Evolutionary conservation across 2,113 vertebrate genomes (phyloP), one percentile per base, ranked within the genome.

Genomic region (Rhea pennata): DNA sequence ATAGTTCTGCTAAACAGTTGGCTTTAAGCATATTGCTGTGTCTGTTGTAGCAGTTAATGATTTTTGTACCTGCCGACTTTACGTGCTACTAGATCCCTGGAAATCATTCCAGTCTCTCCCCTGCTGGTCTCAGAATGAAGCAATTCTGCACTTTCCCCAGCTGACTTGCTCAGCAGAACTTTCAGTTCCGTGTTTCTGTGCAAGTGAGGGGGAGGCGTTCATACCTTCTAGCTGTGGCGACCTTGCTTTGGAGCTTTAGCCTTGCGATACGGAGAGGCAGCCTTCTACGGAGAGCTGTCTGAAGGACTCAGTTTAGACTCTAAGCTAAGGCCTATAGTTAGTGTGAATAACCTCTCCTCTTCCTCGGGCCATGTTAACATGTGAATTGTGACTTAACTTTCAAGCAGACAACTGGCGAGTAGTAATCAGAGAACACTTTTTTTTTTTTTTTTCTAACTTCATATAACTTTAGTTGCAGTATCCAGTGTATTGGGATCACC

Each of bases 401-500:
- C 2, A 22, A 46, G 62, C 9, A 2, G 27, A 17, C 51, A 65
- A 75, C 33, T n/a, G 65, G 17, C 3, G 23, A 36, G n/a, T 31
- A 11, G 33, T 54, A 61, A 39, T 31, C 62, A 5, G 61, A 82
- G 50, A 20, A 9, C 0, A 1, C 26, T 71, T 36, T 36, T 36
- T 71, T 90, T 71, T 36, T 36, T 36, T 71, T 90, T 74, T 69
- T 69, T 48, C 65, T 90, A 70, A 90, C 15, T 84, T 64, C 7
- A 2, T 56, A 2, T 75, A 54, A 5, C 93, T 96, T 88, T 95
- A 98, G 99, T 97, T 99, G 92, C 99, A 99, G 97, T 99, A 99
- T 97, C 99, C 99, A 0, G 98, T 99, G 72, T 99, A 99, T 95
- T 99, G 99, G 99, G 99, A 99, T 94, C 98, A 99, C 58, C 97